Evolutionary conservation across 2,113 vertebrate species (phyloP).

Genomic region (Burhinus bistriatus): DNA sequence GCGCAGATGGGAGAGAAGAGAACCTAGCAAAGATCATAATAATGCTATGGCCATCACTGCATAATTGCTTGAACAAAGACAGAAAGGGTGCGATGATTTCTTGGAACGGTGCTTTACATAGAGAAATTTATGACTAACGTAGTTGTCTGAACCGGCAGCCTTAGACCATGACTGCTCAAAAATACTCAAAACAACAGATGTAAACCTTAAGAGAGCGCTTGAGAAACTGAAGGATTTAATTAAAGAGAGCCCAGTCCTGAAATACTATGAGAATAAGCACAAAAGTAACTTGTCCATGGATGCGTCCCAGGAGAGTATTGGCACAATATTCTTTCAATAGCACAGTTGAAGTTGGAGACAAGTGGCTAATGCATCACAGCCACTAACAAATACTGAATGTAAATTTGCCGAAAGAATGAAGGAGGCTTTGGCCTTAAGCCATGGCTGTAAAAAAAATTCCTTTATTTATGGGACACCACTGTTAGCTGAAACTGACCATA

Average conservation of each 20-base stretch:
- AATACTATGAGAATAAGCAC: neutral
- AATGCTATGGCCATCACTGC: neutral
- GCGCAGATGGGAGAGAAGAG: neutral
- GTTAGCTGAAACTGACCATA: conserved; percentile 33
- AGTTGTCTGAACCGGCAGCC: neutral
- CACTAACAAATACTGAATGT: neutral
- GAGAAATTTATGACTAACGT: neutral
- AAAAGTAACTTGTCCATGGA: neutral
- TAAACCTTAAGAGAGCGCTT: neutral
- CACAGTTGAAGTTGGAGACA: neutral
- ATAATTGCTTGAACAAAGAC: neutral
- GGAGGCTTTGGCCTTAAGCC: neutral
- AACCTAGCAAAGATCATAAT: neutral
- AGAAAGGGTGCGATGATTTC: neutral
- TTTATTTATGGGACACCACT: conserved; percentile 6
- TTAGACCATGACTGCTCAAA: neutral
- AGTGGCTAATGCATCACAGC: neutral
- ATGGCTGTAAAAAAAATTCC: neutral
- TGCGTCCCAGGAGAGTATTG: neutral
- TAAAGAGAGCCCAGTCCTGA: neutral
- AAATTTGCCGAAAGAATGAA: neutral
- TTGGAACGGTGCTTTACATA: neutral
- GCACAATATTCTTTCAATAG: neutral
- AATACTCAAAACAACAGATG: neutral
- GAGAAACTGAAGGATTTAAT: neutral